A percentile compares a stretch with the other conserved stretches of the same genome.
Evolutionary conservation across 2,797 vertebrate genomes (phyloP).

Genomic region (Phaenicophaeus curvirostris): DNA sequence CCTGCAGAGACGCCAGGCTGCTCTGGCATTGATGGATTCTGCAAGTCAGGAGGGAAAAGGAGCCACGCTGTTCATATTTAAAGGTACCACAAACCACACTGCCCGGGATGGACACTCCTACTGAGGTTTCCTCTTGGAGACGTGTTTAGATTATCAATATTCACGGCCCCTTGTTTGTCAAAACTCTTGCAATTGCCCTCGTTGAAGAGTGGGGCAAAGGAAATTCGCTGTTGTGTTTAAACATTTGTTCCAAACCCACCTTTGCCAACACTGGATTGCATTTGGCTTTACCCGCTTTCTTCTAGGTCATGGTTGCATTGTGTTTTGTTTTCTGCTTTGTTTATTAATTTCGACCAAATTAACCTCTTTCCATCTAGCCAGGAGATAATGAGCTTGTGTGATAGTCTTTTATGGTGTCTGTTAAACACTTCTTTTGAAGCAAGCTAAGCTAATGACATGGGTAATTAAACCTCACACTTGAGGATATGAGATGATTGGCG

Average conservation of each 20-base stretch:
- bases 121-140: not conserved
- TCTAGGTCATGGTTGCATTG: not conserved
- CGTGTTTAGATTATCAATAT: not conserved
- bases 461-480: slow-evolving; percentile 39
- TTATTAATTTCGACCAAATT: not conserved
- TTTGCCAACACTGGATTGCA: not conserved
- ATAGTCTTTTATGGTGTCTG: not conserved
- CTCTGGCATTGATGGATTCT: not conserved
- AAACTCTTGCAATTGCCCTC: not conserved
- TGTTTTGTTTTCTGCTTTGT: not conserved
- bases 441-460: slow-evolving; percentile 1
- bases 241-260: not conserved
- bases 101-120: not conserved
- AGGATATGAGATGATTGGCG: not conserved
- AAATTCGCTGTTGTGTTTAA: not conserved
- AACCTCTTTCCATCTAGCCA: not conserved
- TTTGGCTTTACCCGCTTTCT: not conserved
- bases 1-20: not conserved
- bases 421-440: not conserved
- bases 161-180: not conserved
- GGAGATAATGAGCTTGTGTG: slow-evolving; percentile 2
- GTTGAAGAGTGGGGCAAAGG: not conserved
- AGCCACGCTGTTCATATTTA: not conserved
- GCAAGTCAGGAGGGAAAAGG: not conserved
- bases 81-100: not conserved